Conservation (phyloP, 2,113 vertebrate genomes). For the Pseudopipra pipra region DNA sequence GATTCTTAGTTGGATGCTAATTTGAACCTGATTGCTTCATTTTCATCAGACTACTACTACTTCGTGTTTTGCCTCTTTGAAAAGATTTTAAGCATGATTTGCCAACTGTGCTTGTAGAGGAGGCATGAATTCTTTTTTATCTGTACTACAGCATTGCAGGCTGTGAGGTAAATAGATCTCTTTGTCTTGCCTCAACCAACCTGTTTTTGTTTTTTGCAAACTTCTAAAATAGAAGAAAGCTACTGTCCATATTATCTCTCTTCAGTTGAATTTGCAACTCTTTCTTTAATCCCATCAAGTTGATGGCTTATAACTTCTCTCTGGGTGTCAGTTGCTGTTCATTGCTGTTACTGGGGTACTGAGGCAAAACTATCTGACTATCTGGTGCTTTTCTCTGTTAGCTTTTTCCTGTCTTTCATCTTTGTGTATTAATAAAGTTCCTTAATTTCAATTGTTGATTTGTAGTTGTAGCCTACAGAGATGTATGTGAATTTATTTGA, state of each 20-base stretch:
- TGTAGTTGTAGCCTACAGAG: neutral
- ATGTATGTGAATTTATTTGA: neutral
- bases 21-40: neutral
- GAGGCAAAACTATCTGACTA: neutral
- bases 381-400: neutral
- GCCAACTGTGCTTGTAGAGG: neutral
- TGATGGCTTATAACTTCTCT: neutral
- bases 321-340: neutral
- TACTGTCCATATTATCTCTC: neutral
- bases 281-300: neutral
- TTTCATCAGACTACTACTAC: neutral
- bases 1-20: neutral
- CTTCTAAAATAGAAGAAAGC: neutral
- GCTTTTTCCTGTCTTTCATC: neutral
- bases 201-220: neutral
- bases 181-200: neutral
- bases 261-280: neutral
- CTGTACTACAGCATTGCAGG: neutral
- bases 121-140: neutral
- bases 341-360: neutral
- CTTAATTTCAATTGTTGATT: neutral
- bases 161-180: neutral
- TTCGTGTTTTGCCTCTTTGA: neutral
- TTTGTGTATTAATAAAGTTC: neutral
- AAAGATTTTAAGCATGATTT: neutral